Percentiles rank a stretch among this genome's conserved stretches.
phyloP scores from a whole-genome alignment of 2,888 invertebrate species.

The Pomacea canaliculata region DNA sequence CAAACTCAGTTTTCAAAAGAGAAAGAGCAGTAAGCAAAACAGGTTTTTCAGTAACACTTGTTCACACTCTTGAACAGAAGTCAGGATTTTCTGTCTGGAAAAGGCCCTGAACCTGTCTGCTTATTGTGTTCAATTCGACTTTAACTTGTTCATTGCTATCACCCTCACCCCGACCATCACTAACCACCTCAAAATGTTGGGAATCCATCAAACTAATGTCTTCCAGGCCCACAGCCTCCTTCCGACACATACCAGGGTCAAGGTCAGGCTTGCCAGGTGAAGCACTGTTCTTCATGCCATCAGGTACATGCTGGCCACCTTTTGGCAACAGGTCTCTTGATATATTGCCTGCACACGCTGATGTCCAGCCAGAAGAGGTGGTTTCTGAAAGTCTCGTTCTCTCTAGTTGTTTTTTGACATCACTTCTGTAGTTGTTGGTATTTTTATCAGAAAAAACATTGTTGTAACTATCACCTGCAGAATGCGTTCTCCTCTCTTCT shows the following conservation, averaged over 20 bases:
- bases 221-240: slow-evolving; percentile 46
- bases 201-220: slow-evolving; percentile 50
- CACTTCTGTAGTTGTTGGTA: too few relatives aligned
- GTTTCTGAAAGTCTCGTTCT: too few relatives aligned
- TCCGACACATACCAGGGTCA: slow-evolving; percentile 39
- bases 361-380: too few relatives aligned
- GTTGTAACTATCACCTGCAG: too few relatives aligned
- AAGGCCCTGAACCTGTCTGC: not conserved
- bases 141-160: not conserved
- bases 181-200: slow-evolving; percentile 44
- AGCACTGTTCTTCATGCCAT: slow-evolving; percentile 51
- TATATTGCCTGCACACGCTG: too few relatives aligned
- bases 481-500: too few relatives aligned
- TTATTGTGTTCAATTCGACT: not conserved
- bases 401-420: too few relatives aligned
- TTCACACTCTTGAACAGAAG: not conserved
- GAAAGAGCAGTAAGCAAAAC: slow-evolving; percentile 44
- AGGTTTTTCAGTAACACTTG: slow-evolving; percentile 34
- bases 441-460: too few relatives aligned
- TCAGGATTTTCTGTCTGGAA: too few relatives aligned
- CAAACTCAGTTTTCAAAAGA: slow-evolving; percentile 48
- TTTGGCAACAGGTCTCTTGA: not conserved
- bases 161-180: not conserved
- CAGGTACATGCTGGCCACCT: slow-evolving; percentile 38
- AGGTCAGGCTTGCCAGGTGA: slow-evolving; percentile 42